Conservation (phyloP, 2,888 invertebrate genomes). For the Fragum fragum region DNA sequence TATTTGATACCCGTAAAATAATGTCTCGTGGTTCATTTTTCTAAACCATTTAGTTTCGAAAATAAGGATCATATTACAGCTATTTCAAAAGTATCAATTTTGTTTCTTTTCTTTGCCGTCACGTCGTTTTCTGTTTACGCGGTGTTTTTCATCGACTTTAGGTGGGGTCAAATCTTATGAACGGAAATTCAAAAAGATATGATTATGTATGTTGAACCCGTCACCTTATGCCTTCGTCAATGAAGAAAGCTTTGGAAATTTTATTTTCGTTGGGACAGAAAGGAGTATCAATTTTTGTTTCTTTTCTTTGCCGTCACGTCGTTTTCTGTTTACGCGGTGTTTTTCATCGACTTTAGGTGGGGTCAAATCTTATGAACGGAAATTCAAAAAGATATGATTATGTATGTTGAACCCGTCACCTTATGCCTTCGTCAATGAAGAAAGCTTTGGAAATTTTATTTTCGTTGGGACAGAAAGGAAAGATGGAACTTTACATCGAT, state of each 20-base stretch:
- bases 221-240: too few relatives aligned
- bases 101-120: conserved; percentile 16
- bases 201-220: too few relatives aligned
- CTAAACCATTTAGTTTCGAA: background rate
- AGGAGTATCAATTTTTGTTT: conserved; percentile 5
- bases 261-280: too few relatives aligned
- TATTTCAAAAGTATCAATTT: background rate
- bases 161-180: background rate
- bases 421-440: too few relatives aligned
- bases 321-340: background rate
- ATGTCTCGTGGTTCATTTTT: background rate
- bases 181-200: too few relatives aligned
- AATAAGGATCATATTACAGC: background rate
- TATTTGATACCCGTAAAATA: background rate
- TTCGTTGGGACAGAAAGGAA: too few relatives aligned
- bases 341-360: background rate
- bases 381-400: too few relatives aligned
- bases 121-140: background rate
- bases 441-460: too few relatives aligned
- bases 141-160: background rate
- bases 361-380: background rate
- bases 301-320: conserved; percentile 9
- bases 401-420: too few relatives aligned
- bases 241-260: too few relatives aligned
- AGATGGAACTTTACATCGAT: too few relatives aligned